Conservation (phyloP, 2,797 vertebrate species). For the Anniella stebbinsi region DNA sequence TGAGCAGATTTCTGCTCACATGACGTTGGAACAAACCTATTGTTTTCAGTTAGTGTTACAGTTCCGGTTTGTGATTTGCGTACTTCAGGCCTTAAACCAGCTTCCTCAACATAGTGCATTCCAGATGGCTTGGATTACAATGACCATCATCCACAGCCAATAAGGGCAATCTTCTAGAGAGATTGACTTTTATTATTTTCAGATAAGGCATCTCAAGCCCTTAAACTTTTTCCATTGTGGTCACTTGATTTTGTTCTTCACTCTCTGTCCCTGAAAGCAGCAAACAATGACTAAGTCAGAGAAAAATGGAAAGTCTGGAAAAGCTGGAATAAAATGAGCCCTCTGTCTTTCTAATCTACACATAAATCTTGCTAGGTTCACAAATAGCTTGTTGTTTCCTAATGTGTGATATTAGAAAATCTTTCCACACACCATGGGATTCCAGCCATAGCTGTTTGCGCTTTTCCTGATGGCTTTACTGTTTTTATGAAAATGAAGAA, state of each 20-base stretch:
- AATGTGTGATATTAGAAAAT: constrained; percentile 66
- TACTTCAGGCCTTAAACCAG: neutral
- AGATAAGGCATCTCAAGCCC: neutral
- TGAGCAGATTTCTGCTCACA: neutral
- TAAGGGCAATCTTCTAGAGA: neutral
- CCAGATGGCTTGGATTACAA: neutral
- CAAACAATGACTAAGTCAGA: constrained; percentile 64
- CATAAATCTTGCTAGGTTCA: constrained; percentile 54
- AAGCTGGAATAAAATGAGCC: constrained; percentile 57
- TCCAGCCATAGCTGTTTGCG: constrained; percentile 34
- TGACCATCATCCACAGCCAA: neutral
- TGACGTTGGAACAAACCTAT: neutral
- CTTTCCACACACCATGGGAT: constrained; percentile 62
- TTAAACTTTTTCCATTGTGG: constrained; percentile 22
- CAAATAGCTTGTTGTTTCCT: constrained; percentile 69
- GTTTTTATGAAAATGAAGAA: constrained; percentile 56
- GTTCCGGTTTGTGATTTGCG: neutral
- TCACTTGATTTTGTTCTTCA: constrained; percentile 44
- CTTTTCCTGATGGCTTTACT: constrained; percentile 44
- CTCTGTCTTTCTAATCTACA: constrained; percentile 68
- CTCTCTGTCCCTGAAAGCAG: constrained; percentile 49
- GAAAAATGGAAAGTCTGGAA: constrained; percentile 68
- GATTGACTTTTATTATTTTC: neutral
- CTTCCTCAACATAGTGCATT: neutral
- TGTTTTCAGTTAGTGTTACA: neutral